Evolutionary conservation across 2,888 invertebrate genomes (phyloP), one percentile per base, ranked within the genome.

Genomic region (Trichogramma evanescens): DNA sequence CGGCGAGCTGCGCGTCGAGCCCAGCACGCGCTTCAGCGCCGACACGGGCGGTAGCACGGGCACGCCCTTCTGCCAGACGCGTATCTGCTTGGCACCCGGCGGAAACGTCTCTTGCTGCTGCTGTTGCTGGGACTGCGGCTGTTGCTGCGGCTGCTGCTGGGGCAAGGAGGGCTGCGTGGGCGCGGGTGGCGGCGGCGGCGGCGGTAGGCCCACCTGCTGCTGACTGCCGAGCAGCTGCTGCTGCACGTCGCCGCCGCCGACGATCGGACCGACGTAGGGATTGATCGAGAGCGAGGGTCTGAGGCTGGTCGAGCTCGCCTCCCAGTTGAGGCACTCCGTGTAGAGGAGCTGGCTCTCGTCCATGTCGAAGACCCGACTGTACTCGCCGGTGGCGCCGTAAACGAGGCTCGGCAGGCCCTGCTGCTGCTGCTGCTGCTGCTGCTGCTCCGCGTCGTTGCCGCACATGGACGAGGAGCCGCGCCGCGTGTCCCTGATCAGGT

Each of bases 31-130:
- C 78, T 93, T 93, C 67, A 91, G 83, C 66, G 91, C 90, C 62
- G 90, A 88, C 50, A 92, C 91, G 38, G 91, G 93, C 42, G 91
- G 92, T 73, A 91, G 80, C 61, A 92, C 92, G 63, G 91, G 91
- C 65, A 91, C 90, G 61, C 83, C 91, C 67, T 89, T 88, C 77
- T 91, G 91, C 91, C 92, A 92, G 67, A 92, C 91, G 67, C 91
- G 85, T 72, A 92, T 82, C 70, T 91, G 91, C 78, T 91, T 92
- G 66, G 90, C 86, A 70, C 83, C 85, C 3, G 85, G 82, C 50
- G 85, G 78, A 50, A 76, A 78, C 79, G 79, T 77, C 68, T 73
- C 69, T 9, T 62, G 49, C 54, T 10, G 54, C 4, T 70, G 77
- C 66, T 69, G 69, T 67, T 41, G 70, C 71, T 65, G 73, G 75